Base-by-base conservation (phyloP, 2,888 invertebrate genomes). In the Agelastica alni region DNA sequence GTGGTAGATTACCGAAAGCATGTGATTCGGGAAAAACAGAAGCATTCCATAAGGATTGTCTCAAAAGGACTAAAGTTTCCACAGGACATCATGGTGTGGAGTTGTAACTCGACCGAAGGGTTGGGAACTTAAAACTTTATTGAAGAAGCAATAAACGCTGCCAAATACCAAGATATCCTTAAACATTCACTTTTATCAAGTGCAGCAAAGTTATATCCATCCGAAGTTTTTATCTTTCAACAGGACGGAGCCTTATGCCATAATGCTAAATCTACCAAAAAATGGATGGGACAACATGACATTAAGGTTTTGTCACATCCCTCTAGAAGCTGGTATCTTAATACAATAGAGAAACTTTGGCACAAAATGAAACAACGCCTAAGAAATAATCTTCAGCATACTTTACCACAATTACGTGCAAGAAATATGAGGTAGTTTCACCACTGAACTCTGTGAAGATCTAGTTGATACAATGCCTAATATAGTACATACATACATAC, bases 31-130 rank as follows among this genome's bases (percentile, higher is more conserved):
- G 1, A 12, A 2, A 2, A 3, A 39, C 2, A 2, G 3, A 32
- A 32, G 2, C 34, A 13, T 32, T 32, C 13, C 32, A 32, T 32
- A 32, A 32, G 4, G 17, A 39, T 14, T 5, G 39, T 14, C 13
- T 39, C n/a, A 39, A 39, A 17, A 39, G 39, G 4, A 39, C 3
- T 39, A 17, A 39, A 39, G 18, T 39, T 39, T 39, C 39, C 39
- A 12, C 12, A 39, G 18, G 39, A 16, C 14, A 10, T 3, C 10
- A 39, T 16, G n/a, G n/a, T n/a, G n/a, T n/a, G n/a, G n/a, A n/a
- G n/a, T n/a, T 39, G 39, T 18, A 17, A 2, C 2, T 16, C 39
- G 2, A 7, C 39, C 2, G 14, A 39, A 16, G 39, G 39, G n/a
- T 16, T 17, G 39, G 39, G 18, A 39, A n/a, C 13, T 3, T 39